Base-by-base conservation (phyloP, 2,797 vertebrate genomes). In the Acrossocheilus fasciatus region DNA sequence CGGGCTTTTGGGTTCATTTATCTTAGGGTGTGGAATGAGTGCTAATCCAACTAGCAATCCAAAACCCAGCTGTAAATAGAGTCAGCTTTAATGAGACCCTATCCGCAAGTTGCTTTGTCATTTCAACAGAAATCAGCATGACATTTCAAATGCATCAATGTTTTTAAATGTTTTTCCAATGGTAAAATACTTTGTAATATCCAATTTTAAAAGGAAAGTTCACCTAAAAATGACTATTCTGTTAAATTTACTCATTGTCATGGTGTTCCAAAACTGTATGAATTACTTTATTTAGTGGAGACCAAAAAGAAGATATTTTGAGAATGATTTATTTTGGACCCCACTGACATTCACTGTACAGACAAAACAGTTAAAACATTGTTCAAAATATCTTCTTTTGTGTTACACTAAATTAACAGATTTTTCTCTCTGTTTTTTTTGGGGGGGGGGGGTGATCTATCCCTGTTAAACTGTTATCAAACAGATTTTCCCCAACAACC, bases 21-120 rank as follows among this genome's bases (percentile, higher is more conserved):
- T 93, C 92, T 91, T 87, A 64, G 88, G 89, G 90, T 90, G 89
- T 90, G 88, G 62, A 82, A 90, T 85, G 89, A 91, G 92, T 90
- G 92, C 91, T 95, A 94, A 95, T 94, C 91, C 93, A 92, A 88
- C 90, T 86, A 90, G 87, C 91, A 88, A 90, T 88, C 72, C 91
- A 89, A 89, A 92, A 91, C 91, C 91, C 91, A 91, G 94, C 92
- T 94, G 92, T 92, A 93, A 94, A 95, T 93, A 93, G 90, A 92
- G 89, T 87, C 82, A 87, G 88, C 87, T 90, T 91, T 87, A 87
- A 20, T 83, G 62, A 91, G 81, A 88, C 89, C 92, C 90, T 88
- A 80, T 90, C 84, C 83, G 41, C 70, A 82, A 89, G 90, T 54
- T 72, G 87, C 82, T 87, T 78, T 26, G 91, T 88, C 92, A 91